These are phyloP conservation scores for Oncorhynchus mykiss DNA, from an alignment of 2,113 vertebrate species.

Conservation along the genomic window DNA sequence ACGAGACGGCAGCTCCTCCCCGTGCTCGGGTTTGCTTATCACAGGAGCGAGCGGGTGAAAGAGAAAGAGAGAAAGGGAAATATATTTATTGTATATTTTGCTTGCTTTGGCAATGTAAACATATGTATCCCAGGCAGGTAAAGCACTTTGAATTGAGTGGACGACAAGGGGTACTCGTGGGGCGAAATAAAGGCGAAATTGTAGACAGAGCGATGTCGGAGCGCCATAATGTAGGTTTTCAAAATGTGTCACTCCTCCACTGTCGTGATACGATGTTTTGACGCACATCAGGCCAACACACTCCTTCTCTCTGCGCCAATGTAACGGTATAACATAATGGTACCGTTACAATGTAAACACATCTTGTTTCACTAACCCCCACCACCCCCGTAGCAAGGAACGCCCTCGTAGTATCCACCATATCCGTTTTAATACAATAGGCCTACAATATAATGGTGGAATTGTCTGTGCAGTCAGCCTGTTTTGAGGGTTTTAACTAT, in stretches of 20 bases:
- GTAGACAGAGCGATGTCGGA: not conserved
- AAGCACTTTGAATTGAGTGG: not conserved
- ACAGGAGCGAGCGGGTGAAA: not conserved
- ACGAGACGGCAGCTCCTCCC: slow-evolving; percentile 57
- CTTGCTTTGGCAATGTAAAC: too few relatives aligned
- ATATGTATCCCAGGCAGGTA: too few relatives aligned
- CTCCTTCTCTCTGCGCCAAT: not conserved
- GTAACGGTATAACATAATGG: not conserved
- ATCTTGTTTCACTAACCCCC: not conserved
- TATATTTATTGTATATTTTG: too few relatives aligned
- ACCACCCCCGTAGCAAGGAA: not conserved
- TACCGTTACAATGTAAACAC: not conserved
- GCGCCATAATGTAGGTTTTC: not conserved
- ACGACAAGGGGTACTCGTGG: not conserved
- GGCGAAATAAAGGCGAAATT: slow-evolving; percentile 6
- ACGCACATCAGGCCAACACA: not conserved
- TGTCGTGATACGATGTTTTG: not conserved
- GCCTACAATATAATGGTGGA: too few relatives aligned
- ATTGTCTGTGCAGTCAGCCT: too few relatives aligned
- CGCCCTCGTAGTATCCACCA: not conserved
- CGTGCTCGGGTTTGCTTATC: slow-evolving; percentile 49
- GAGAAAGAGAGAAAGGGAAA: not conserved
- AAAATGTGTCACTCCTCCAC: not conserved
- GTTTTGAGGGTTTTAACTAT: too few relatives aligned
- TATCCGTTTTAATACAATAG: too few relatives aligned